Percentiles rank a stretch among this genome's conserved stretches.
Conservation (phyloP, 2,113 vertebrate species). For the Ctenodactylus gundi region DNA sequence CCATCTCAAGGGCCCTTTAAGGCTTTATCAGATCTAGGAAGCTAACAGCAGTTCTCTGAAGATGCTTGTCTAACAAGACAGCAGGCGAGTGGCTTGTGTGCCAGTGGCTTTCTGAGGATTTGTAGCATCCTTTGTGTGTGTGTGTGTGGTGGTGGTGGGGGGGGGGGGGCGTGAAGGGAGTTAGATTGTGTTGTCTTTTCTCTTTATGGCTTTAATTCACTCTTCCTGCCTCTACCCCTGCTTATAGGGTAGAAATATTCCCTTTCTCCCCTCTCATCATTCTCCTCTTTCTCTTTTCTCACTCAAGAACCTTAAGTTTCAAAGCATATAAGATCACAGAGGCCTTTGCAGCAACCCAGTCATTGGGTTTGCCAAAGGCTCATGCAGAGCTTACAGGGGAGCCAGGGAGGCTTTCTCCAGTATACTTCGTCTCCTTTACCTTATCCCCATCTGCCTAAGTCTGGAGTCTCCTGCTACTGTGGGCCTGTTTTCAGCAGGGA, state of each 20-base stretch:
- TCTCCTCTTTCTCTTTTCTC: not conserved
- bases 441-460: not conserved
- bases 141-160: not conserved
- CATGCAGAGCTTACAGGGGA: not conserved
- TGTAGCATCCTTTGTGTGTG: not conserved
- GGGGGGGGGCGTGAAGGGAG: too few relatives aligned
- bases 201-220: not conserved
- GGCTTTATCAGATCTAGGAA: not conserved
- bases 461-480: too few relatives aligned
- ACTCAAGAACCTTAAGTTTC: not conserved
- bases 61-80: not conserved
- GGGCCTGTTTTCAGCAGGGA: not conserved
- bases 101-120: not conserved
- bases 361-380: not conserved
- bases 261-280: not conserved
- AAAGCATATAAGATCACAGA: not conserved
- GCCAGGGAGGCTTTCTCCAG: not conserved
- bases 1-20: not conserved
- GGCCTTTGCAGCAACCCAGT: not conserved
- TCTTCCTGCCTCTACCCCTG: not conserved
- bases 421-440: rapidly evolving
- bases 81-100: not conserved
- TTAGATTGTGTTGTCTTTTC: too few relatives aligned
- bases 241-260: not conserved
- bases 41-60: not conserved